Base-by-base conservation (phyloP, 2,113 vertebrate genomes). In the Bungarus multicinctus region DNA sequence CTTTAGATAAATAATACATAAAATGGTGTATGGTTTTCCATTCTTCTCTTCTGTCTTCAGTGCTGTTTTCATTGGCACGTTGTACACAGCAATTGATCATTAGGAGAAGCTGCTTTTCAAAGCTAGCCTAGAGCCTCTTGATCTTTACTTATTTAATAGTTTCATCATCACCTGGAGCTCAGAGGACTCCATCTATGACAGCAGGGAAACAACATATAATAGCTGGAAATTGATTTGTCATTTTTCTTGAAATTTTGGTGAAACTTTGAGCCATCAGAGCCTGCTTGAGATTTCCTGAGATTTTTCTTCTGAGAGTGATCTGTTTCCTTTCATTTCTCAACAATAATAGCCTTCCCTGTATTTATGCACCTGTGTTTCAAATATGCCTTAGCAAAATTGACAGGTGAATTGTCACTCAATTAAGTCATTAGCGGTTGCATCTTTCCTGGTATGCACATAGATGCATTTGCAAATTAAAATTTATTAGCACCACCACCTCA, bases 71-170 rank as follows among this genome's bases (percentile, higher is more conserved):
- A 30, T 87, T 16, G 53, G 0, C 0, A 92, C 30, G 23, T 11
- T 2, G 5, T 53, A 54, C 50, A 91, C 18, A 88, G 85, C 89
- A 50, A 91, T 93, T 93, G 58, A 93, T 93, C 58, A 91, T 93
- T 23, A 81, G 27, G 27, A 55, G 45, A 93, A 45, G 12, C 0
- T 4, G 27, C 30, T 5, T 43, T 3, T 85, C 69, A 91, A 43
- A 74, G n/a, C 22, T 22, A 20, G n/a, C 86, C 0, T 87, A 88
- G 54, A 92, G 54, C 47, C 87, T 20, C 45, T 20, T 45, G 53
- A 54, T 87, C 23, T 94, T 93, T 91, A 27, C 50, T 91, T 88
- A 89, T 93, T 93, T 91, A 85, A 89, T 27, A 85, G 54, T 57
- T 91, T 89, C 60, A 74, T 85, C 90, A 85, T 88, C 45, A 34